Conservation (phyloP, 2,797 vertebrate genomes). For the Strix occidentalis region DNA sequence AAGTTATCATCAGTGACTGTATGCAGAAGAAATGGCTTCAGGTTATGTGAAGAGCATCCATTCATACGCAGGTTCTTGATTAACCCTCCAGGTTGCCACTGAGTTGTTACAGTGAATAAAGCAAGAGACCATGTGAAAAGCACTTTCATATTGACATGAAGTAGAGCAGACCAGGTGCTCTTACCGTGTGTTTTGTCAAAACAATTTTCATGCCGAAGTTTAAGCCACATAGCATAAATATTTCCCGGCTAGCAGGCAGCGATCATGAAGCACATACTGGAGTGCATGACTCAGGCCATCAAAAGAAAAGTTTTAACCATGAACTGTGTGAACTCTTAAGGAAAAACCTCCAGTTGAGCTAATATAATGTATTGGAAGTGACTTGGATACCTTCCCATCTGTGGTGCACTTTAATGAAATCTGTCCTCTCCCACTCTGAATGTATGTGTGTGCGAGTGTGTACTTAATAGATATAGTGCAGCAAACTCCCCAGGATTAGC, state of each 20-base stretch:
- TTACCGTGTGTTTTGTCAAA: slow-evolving; percentile 66
- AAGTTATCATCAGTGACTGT: background rate
- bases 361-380: slow-evolving; percentile 20
- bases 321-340: slow-evolving; percentile 42
- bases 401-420: slow-evolving; percentile 8
- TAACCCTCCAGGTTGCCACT: slow-evolving; percentile 63
- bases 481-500: slow-evolving; percentile 26
- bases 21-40: slow-evolving; percentile 52
- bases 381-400: slow-evolving; percentile 22
- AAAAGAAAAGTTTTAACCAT: slow-evolving; percentile 43
- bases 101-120: slow-evolving; percentile 60
- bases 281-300: background rate
- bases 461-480: background rate
- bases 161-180: slow-evolving; percentile 53
- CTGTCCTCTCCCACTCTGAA: background rate
- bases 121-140: slow-evolving; percentile 60
- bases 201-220: slow-evolving; percentile 64
- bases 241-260: slow-evolving; percentile 16
- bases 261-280: background rate
- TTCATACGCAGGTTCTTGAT: slow-evolving; percentile 60
- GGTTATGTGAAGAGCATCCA: slow-evolving; percentile 57
- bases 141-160: slow-evolving; percentile 59
- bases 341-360: slow-evolving; percentile 18
- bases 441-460: background rate
- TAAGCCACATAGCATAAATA: slow-evolving; percentile 43